Evolutionary conservation across 1,140 invertebrate species (phyloP).

Genomic region (Parapsyche elsis): DNA sequence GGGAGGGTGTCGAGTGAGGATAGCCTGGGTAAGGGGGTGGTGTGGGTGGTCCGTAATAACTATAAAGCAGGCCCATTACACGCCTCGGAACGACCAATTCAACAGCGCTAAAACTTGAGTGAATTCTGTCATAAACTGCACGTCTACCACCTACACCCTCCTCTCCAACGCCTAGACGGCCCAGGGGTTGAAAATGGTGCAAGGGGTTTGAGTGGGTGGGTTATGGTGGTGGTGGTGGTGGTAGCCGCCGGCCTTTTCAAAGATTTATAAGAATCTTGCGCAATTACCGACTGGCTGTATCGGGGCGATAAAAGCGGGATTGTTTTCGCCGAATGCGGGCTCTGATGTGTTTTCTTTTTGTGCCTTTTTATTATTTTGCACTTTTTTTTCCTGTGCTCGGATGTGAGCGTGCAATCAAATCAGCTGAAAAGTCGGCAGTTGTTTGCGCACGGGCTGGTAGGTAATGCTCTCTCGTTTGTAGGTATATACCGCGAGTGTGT

Average conservation of each 20-base stretch:
- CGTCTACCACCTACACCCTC: conserved; percentile 31
- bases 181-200: conserved; percentile 1
- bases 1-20: neutral
- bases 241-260: conserved; percentile 44
- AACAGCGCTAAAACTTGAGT: conserved; percentile 57
- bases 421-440: neutral
- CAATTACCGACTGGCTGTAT: conserved; percentile 52
- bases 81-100: conserved; percentile 57
- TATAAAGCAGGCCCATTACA: conserved; percentile 56
- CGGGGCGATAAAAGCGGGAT: conserved; percentile 48
- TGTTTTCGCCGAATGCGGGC: conserved; percentile 35
- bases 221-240: neutral
- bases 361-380: neutral
- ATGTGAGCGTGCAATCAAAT: neutral
- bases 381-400: neutral
- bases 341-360: conserved; percentile 13
- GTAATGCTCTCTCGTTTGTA: too few relatives aligned
- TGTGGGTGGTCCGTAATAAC: conserved; percentile 47
- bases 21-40: neutral
- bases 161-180: neutral
- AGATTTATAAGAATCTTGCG: conserved; percentile 52
- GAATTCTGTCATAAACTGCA: conserved; percentile 57
- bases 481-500: too few relatives aligned
- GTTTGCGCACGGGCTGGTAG: neutral
- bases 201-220: neutral